Percentiles rank a stretch among this genome's conserved stretches.
Conservation (phyloP, 2,113 vertebrate genomes). For the Oreochromis aureus region DNA sequence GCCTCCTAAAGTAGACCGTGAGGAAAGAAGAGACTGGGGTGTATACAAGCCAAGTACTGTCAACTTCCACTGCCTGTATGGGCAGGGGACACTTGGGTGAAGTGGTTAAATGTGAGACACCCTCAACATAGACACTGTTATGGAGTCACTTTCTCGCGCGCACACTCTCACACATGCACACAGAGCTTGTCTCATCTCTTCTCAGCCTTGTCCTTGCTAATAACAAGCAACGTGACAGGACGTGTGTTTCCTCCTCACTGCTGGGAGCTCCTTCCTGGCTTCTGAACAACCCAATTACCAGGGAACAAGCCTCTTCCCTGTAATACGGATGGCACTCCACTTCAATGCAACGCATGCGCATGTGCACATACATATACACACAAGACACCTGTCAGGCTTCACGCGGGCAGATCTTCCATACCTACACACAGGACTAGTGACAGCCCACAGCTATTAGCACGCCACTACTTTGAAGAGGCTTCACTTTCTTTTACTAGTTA, state of each 20-base stretch:
- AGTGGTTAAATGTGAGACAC: slow-evolving; percentile 35
- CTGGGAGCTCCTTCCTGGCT: slow-evolving; percentile 69
- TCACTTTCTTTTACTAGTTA: slow-evolving; percentile 70
- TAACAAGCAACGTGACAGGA: slow-evolving; percentile 73
- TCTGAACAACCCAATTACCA: slow-evolving; percentile 76
- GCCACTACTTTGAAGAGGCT: slow-evolving; percentile 68
- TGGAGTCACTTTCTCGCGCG: slow-evolving; percentile 7
- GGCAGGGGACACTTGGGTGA: slow-evolving; percentile 51
- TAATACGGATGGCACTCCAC: slow-evolving; percentile 66
- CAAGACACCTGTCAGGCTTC: slow-evolving; percentile 65
- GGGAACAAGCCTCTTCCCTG: slow-evolving; percentile 71
- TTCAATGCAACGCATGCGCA: slow-evolving; percentile 33
- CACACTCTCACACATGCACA: background rate
- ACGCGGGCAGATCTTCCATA: slow-evolving; percentile 61
- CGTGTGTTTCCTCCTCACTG: slow-evolving; percentile 67
- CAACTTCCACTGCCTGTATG: slow-evolving; percentile 35
- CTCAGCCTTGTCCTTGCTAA: slow-evolving; percentile 68
- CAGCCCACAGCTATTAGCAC: slow-evolving; percentile 74
- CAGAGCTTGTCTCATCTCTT: slow-evolving; percentile 52
- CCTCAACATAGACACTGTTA: slow-evolving; percentile 41
- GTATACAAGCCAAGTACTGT: slow-evolving; percentile 35
- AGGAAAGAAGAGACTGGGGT: background rate
- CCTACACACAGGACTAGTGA: slow-evolving; percentile 66
- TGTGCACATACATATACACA: slow-evolving; percentile 44
- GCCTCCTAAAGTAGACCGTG: slow-evolving; percentile 9